Percentiles rank a stretch among this genome's conserved stretches.
These are phyloP conservation scores for Pterocles orientalis DNA, from an alignment of 2,113 vertebrate species.

Conservation along the genomic window DNA sequence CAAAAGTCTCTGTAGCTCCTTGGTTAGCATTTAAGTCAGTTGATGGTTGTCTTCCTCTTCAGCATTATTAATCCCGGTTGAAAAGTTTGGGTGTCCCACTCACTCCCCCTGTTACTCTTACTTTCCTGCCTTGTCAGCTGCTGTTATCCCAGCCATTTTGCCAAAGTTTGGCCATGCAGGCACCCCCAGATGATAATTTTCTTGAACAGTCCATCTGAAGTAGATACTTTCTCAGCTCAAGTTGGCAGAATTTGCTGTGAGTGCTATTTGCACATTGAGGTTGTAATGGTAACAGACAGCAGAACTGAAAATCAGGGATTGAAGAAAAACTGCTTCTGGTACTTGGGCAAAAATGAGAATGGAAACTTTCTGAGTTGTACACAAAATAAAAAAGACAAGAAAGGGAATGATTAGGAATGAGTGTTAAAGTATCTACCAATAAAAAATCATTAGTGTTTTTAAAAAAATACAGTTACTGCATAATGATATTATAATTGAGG, in stretches of 20 bases:
- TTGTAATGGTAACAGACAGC: neutral
- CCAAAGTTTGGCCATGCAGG: neutral
- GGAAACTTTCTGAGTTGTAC: neutral
- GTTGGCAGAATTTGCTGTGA: neutral
- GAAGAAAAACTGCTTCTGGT: neutral
- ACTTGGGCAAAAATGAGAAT: neutral
- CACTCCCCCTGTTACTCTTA: neutral
- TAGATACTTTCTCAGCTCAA: neutral
- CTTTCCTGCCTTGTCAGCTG: neutral
- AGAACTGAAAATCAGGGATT: conserved; percentile 1
- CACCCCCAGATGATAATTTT: neutral
- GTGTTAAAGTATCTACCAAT: neutral
- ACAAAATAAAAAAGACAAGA: neutral
- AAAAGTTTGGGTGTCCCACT: neutral
- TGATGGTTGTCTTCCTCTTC: neutral
- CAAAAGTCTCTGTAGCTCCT: neutral
- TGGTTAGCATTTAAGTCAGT: neutral
- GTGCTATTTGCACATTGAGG: neutral
- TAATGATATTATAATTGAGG: neutral
- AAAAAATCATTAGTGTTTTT: neutral
- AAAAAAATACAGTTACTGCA: neutral
- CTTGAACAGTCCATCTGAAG: neutral
- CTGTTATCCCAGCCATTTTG: neutral
- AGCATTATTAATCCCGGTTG: neutral
- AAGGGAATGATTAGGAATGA: neutral